Conservation (phyloP, 2,797 vertebrate genomes). For the Acomys russatus region DNA sequence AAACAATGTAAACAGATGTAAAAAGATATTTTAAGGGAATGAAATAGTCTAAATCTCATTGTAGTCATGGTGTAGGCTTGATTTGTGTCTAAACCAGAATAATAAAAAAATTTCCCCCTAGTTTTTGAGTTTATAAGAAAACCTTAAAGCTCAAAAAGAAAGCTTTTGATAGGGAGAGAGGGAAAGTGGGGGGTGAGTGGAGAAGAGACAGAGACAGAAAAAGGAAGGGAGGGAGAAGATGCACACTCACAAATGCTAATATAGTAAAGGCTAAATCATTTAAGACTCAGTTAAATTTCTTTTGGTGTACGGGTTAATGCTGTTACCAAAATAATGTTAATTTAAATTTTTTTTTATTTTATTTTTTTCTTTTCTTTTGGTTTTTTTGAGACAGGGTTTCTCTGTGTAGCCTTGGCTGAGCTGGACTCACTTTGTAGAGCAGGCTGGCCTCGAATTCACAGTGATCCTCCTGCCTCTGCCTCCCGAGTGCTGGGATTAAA, state of each 20-base stretch:
- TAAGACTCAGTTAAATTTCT: slow-evolving; percentile 38
- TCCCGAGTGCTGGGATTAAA: no score
- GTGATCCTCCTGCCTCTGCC: no score
- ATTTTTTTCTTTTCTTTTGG: no score
- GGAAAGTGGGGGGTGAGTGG: neutral
- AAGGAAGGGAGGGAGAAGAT: neutral
- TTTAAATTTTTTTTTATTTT: no score
- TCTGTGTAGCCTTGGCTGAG: no score
- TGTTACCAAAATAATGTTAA: slow-evolving; percentile 5
- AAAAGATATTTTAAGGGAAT: slow-evolving; percentile 20
- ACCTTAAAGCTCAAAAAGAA: slow-evolving; percentile 35
- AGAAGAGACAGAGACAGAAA: no score
- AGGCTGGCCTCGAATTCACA: no score
- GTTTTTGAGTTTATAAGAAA: slow-evolving; percentile 28
- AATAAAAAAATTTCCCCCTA: neutral
- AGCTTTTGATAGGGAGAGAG: neutral
- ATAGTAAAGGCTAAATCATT: slow-evolving; percentile 28
- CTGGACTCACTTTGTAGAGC: no score
- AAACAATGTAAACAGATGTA: neutral
- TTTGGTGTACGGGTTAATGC: slow-evolving; percentile 45
- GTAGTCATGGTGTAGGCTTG: slow-evolving; percentile 2
- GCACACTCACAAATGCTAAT: neutral
- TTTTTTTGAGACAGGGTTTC: no score
- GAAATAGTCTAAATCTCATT: neutral
- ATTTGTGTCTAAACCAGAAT: slow-evolving; percentile 22